Percentiles rank a stretch among this genome's conserved stretches.
Conservation (phyloP, 2,888 invertebrate species). For the Stratiomys singularior region DNA sequence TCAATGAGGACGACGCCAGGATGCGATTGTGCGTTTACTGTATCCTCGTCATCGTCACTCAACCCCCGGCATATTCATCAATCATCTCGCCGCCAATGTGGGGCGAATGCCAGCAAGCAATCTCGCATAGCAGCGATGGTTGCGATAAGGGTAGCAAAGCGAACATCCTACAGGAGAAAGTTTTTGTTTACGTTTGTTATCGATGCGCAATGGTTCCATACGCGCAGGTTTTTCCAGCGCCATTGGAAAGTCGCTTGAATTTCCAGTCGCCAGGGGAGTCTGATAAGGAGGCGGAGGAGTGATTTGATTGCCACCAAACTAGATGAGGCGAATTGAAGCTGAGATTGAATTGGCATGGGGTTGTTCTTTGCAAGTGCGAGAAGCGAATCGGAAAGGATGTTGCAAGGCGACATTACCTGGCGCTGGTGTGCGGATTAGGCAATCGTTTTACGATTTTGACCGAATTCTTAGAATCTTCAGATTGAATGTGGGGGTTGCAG, state of each 20-base stretch:
- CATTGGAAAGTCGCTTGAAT: constrained; percentile 16
- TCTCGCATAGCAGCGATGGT: neutral
- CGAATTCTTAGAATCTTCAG: constrained; percentile 36
- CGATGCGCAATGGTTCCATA: constrained; percentile 41
- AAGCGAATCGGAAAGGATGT: constrained; percentile 16
- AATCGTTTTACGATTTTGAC: constrained; percentile 45
- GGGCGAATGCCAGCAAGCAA: neutral
- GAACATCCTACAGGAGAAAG: constrained; percentile 38
- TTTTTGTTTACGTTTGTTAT: constrained; percentile 48
- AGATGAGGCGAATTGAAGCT: neutral
- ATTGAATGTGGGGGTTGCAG: constrained; percentile 25
- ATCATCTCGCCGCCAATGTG: constrained; percentile 31
- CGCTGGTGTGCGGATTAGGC: constrained; percentile 19
- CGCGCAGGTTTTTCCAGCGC: constrained; percentile 45
- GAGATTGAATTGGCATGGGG: neutral
- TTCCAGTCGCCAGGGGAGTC: neutral
- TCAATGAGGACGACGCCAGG: constrained; percentile 12
- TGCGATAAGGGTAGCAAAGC: neutral
- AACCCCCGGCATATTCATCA: constrained; percentile 37
- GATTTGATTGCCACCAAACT: neutral
- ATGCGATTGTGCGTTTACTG: constrained; percentile 34
- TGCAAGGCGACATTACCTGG: constrained; percentile 18
- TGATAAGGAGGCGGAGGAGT: neutral
- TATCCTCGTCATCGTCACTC: constrained; percentile 2
- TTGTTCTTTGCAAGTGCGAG: neutral